Evolutionary conservation across 2,888 invertebrate species (phyloP), one percentile per base, ranked within the genome.

Genomic region (Molanna angustata): DNA sequence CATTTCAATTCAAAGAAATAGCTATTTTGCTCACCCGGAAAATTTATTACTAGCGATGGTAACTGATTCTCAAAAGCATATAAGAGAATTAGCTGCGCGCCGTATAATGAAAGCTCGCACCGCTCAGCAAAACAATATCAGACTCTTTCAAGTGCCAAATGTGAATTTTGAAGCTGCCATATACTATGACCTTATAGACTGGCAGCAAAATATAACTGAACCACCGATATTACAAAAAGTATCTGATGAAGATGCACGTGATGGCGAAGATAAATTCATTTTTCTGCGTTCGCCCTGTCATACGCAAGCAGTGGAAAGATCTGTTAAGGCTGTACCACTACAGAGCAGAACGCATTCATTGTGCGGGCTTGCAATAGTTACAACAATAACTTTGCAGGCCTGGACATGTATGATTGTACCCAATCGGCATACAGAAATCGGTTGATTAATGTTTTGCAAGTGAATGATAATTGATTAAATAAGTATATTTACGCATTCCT

Each of bases 171-270:
- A 35, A 35, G 35, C 35, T 13, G 9, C 35, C 35, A 13, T 13
- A 9, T 35, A 35, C 35, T 35, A 35, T 35, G 35, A 35, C 4
- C 35, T 35, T 35, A 35, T 35, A 35, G 13, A 35, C 35, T 35
- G 35, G 35, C 35, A 35, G 35, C 13, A 6, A 35, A 35, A 35
- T 13, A 35, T 35, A 6, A 35, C 9, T n/a, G 13, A 35, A 35
- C 35, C 35, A 35, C 35, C 35, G 13, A 35, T 35, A 9, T 7
- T 11, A 11, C 9, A 35, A 13, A 6, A 13, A 7, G 9, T 35
- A 13, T 35, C n/a, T 7, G 14, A 35, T 13, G 9, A n/a, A 35
- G 9, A 27, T 35, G 4, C 35, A 35, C 14, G 13, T 13, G 14
- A 13, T 6, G 35, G 35, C 13, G 35, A 35, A 35, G 35, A 13